Conservation (phyloP, 2,797 vertebrate species). For the Sarcophilus harrisii region DNA sequence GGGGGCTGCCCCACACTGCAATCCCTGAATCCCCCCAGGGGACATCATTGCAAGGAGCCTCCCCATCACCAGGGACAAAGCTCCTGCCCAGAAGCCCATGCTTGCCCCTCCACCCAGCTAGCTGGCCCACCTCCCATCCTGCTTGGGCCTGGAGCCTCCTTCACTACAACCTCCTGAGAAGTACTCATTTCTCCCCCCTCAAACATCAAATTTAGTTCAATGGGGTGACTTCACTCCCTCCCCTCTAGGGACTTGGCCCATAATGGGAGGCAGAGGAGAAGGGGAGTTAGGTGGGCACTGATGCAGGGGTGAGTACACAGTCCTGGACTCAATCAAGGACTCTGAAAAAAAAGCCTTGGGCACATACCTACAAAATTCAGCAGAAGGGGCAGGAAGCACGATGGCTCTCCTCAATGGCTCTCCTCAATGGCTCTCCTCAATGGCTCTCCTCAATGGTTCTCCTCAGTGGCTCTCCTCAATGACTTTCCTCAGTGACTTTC, state of each 20-base stretch:
- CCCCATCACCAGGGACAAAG: not conserved
- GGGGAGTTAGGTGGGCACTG: constrained; percentile 12
- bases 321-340: not conserved
- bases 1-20: not conserved
- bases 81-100: not conserved
- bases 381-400: not conserved
- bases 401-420: not conserved
- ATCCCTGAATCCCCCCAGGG: not conserved
- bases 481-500: too few species aligned
- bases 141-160: not conserved
- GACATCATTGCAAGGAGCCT: constrained; percentile 36
- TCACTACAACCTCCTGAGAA: not conserved
- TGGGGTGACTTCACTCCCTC: not conserved
- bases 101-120: constrained; percentile 20
- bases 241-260: not conserved
- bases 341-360: constrained; percentile 24
- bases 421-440: too few species aligned
- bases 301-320: not conserved
- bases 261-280: constrained; percentile 14
- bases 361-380: not conserved
- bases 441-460: too few species aligned
- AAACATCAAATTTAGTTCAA: not conserved
- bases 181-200: not conserved
- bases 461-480: too few species aligned
- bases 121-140: not conserved